These are phyloP conservation scores for Diceros bicornis DNA, from an alignment of 2,797 vertebrate species.

Conservation along the genomic window DNA sequence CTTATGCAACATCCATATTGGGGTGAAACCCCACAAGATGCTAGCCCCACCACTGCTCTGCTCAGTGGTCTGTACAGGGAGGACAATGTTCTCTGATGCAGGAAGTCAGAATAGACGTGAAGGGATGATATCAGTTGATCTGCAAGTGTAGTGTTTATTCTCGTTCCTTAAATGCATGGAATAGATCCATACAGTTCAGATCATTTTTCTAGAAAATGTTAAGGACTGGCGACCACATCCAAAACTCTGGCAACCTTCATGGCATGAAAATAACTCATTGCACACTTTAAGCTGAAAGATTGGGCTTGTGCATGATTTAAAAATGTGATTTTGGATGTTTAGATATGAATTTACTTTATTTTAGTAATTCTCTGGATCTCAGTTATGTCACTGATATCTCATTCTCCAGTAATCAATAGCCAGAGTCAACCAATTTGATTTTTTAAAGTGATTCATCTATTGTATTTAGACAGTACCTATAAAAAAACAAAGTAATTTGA, in stretches of 20 bases:
- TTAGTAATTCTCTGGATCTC: slow-evolving; percentile 12
- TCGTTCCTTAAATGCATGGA: neutral
- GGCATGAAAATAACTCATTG: neutral
- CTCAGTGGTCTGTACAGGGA: neutral
- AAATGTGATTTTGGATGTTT: neutral
- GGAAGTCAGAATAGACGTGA: neutral
- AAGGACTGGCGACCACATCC: neutral
- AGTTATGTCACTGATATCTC: neutral
- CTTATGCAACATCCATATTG: neutral
- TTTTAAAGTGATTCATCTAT: neutral
- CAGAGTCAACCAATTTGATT: neutral
- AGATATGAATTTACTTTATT: slow-evolving; percentile 24
- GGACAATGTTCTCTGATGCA: neutral
- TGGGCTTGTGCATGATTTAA: neutral
- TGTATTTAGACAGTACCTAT: neutral
- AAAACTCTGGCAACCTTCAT: neutral
- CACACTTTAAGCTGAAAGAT: neutral
- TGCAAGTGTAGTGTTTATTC: neutral
- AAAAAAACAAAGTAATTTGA: slow-evolving; percentile 25
- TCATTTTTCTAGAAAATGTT: neutral
- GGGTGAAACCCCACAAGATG: neutral
- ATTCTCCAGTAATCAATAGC: neutral
- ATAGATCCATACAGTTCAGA: neutral
- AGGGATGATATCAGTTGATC: neutral
- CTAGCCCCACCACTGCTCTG: neutral